phyloP scores from a whole-genome alignment of 2,113 vertebrate species.

The Trichomycterus rosablanca region DNA sequence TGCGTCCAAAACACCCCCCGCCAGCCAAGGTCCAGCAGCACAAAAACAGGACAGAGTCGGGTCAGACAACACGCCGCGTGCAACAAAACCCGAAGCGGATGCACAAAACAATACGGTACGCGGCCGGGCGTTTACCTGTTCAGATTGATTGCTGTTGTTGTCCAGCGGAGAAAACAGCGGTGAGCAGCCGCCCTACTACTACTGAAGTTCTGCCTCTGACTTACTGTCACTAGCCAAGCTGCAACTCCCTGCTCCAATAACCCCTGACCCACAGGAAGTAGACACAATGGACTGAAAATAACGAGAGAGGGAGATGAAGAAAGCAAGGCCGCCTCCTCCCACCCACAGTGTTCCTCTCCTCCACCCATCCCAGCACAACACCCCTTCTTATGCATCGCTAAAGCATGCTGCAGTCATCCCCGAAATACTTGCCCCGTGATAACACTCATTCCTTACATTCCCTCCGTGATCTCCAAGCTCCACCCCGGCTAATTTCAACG shows the following conservation, averaged over 20 bases:
- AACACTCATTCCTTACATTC: constrained; percentile 20
- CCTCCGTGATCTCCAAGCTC: constrained; percentile 20
- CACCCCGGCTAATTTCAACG: neutral
- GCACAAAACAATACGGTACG: constrained; percentile 6
- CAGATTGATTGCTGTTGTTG: constrained; percentile 14
- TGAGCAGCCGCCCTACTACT: constrained; percentile 11
- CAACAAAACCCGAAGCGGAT: constrained; percentile 3
- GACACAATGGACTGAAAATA: constrained; percentile 94
- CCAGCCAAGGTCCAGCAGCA: neutral
- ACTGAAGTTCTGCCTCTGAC: constrained; percentile 19
- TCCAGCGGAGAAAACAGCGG: constrained; percentile 7
- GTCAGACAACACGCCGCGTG: neutral
- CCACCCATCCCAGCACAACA: constrained; percentile 29
- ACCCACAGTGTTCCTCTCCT: constrained; percentile 37
- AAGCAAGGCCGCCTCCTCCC: constrained; percentile 40
- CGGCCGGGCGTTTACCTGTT: constrained; percentile 33
- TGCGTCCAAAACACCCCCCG: too few species aligned
- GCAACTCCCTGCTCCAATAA: constrained; percentile 84
- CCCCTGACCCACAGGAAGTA: constrained; percentile 92
- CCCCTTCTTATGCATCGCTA: constrained; percentile 1
- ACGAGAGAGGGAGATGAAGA: constrained; percentile 52
- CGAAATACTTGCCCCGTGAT: constrained; percentile 20
- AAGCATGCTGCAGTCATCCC: constrained; percentile 10
- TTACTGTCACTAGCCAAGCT: constrained; percentile 59
- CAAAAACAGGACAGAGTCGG: constrained; percentile 34